A percentile compares a stretch with the other conserved stretches of the same genome.
Conservation (phyloP, 2,797 vertebrate species). For the Pipistrellus pipistrellus region DNA sequence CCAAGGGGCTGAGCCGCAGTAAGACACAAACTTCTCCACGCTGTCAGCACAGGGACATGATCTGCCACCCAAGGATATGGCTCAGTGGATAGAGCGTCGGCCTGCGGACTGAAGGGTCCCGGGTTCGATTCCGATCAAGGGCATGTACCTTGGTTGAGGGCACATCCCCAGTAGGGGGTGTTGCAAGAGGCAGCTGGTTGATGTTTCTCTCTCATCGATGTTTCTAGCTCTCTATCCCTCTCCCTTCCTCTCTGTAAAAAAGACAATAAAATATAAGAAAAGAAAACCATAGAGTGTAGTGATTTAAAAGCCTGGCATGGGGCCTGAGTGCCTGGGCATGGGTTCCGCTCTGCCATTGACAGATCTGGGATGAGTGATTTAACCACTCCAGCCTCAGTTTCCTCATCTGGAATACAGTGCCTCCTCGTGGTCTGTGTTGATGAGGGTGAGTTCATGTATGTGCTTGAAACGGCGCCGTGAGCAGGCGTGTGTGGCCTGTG, state of each 20-base stretch:
- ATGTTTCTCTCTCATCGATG: too few relatives aligned
- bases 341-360: not conserved
- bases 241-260: too few relatives aligned
- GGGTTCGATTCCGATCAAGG: too few relatives aligned
- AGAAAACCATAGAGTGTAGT: not conserved
- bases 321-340: not conserved
- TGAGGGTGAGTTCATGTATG: not conserved
- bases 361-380: not conserved
- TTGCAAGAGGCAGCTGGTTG: too few relatives aligned
- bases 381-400: not conserved
- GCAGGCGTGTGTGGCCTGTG: not conserved
- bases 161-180: too few relatives aligned
- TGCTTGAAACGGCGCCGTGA: not conserved
- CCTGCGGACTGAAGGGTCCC: too few relatives aligned
- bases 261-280: too few relatives aligned
- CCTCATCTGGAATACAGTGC: not conserved
- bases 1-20: not conserved
- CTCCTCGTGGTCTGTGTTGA: not conserved
- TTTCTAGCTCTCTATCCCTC: too few relatives aligned
- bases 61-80: not conserved
- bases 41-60: not conserved
- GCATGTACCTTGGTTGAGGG: too few relatives aligned
- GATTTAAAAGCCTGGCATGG: too few relatives aligned
- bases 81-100: too few relatives aligned
- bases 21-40: not conserved